Base-by-base conservation (phyloP, 2,113 vertebrate species). In the Daboia siamensis region DNA sequence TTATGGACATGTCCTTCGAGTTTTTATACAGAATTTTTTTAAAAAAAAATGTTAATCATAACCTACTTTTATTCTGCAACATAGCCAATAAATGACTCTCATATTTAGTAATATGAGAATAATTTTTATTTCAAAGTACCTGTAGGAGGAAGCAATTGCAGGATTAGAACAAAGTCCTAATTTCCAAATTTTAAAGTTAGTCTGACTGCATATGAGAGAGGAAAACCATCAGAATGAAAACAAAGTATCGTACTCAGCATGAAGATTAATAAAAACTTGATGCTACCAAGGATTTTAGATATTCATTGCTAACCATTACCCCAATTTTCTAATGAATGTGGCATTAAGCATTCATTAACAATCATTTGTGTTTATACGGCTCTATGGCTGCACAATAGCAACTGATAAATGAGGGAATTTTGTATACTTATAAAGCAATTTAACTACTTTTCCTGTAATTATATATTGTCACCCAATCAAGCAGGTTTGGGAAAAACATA, bases 361-460 rank as follows among this genome's bases (percentile, higher is more conserved):
- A 97, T 97, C 98, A 97, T 97, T 97, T 97, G 97, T 97, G 97
- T 97, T 98, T 98, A 97, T 96, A 96, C 96, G 97, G 97, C 97
- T 95, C 95, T 96, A 96, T 96, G 95, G 97, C 92, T 95, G 95
- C 96, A 95, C 97, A 98, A 98, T 98, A 97, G 97, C 97, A 96
- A 95, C 94, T 96, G 97, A 97, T 97, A 98, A 98, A 98, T 51
- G 94, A 96, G 97, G 97, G 97, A 98, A 98, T 98, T 97, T 96
- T 93, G 95, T 97, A 97, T 97, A 97, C 98, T 99, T 98, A 97
- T 96, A 97, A 97, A 97, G 97, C 98, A 98, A 98, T 98, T 93
- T 98, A 98, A 98, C 98, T 98, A 97, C 97, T 98, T 98, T 98
- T 97, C 97, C 94, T 95, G 97, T 98, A 98, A 99, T 99, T 98